Evolutionary conservation across 2,888 invertebrate genomes (phyloP).

Genomic region (Opisthograptis luteolata): DNA sequence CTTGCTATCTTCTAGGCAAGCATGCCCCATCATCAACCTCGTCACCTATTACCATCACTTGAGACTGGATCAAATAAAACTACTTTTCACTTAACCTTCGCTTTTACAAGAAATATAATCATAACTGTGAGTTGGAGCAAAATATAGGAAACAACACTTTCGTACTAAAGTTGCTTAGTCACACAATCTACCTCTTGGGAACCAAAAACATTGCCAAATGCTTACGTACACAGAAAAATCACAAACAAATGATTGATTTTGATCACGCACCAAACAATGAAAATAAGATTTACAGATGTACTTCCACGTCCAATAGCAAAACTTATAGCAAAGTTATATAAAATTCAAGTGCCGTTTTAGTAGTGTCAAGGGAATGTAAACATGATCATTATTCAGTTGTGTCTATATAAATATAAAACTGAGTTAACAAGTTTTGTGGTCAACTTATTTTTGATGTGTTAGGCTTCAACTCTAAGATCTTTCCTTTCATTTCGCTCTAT

Average conservation of each 20-base stretch:
- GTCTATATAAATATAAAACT: no score
- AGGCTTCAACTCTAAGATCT: no score
- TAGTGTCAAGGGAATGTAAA: conserved; percentile 2
- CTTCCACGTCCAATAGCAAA: conserved; percentile 7
- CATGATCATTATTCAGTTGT: no score
- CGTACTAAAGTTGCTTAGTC: background rate
- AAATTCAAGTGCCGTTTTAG: background rate
- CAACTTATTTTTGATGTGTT: no score
- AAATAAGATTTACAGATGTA: conserved; percentile 9
- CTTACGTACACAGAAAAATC: background rate
- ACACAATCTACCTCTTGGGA: background rate
- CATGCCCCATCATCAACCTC: no score
- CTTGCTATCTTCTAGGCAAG: no score
- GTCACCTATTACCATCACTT: no score
- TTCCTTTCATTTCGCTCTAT: no score
- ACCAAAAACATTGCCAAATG: background rate
- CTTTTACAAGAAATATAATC: no score
- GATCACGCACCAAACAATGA: conserved; percentile 8
- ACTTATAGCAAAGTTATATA: conserved; percentile 3
- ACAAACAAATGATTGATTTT: conserved; percentile 2
- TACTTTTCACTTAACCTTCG: no score
- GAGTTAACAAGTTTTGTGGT: no score
- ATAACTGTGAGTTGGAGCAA: background rate
- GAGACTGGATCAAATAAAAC: no score
- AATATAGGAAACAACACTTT: background rate